Percentiles rank a stretch among this genome's conserved stretches.
Conservation (phyloP, 2,797 vertebrate species). For the Melanotaenia parkinsoni region DNA sequence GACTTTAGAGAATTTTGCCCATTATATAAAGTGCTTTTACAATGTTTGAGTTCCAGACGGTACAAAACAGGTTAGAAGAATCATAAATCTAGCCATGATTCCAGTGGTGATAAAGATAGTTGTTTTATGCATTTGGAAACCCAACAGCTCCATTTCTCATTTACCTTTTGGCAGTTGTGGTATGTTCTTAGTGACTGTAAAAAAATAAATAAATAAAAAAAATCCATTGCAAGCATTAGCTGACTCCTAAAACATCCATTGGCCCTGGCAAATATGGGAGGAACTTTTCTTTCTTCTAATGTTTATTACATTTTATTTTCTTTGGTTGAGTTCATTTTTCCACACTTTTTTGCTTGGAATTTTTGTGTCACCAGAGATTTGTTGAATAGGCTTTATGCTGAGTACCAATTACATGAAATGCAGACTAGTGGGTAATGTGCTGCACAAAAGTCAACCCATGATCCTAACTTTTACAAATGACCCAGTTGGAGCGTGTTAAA, state of each 20-base stretch:
- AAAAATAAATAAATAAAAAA: slow-evolving; percentile 35
- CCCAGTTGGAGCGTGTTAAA: slow-evolving; percentile 30
- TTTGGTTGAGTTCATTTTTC: slow-evolving; percentile 18
- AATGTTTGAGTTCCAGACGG: slow-evolving; percentile 48
- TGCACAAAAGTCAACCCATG: slow-evolving; percentile 7
- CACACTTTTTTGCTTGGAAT: neutral
- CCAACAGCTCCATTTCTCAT: slow-evolving; percentile 69
- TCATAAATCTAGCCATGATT: slow-evolving; percentile 70
- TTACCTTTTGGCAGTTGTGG: slow-evolving; percentile 55
- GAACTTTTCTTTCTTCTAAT: slow-evolving; percentile 27
- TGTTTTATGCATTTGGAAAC: slow-evolving; percentile 71
- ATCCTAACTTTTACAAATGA: slow-evolving; percentile 40
- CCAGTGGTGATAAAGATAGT: slow-evolving; percentile 65
- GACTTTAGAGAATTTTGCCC: slow-evolving; percentile 15
- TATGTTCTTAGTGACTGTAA: slow-evolving; percentile 63
- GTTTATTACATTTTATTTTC: slow-evolving; percentile 38
- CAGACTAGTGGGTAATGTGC: slow-evolving; percentile 6
- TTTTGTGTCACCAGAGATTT: neutral
- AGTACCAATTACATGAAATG: slow-evolving; percentile 40
- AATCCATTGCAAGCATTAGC: too few species aligned
- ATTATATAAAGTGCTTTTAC: slow-evolving; percentile 41
- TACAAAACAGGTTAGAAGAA: slow-evolving; percentile 59
- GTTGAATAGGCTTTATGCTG: slow-evolving; percentile 1
- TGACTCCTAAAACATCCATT: slow-evolving; percentile 37
- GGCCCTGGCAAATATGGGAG: slow-evolving; percentile 32